Conservation (phyloP, 2,888 invertebrate genomes). For the Noctua comes region DNA sequence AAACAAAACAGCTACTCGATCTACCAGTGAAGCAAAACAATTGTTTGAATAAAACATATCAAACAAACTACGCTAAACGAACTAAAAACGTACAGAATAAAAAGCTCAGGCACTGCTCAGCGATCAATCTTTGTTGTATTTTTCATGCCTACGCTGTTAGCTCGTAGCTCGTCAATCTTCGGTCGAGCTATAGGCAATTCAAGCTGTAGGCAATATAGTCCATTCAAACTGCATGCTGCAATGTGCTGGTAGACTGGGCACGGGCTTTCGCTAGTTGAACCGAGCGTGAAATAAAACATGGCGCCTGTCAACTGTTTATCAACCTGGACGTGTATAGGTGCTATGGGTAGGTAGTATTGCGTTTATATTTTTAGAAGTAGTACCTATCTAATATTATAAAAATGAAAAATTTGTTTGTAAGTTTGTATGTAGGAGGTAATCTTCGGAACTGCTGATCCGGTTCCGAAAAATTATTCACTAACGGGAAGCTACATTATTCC, state of each 20-base stretch:
- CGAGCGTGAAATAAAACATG: constrained; percentile 43
- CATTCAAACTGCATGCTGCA: constrained; percentile 11
- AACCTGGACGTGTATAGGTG: background rate
- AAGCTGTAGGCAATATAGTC: constrained; percentile 21
- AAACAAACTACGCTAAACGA: background rate
- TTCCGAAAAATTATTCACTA: too few relatives aligned
- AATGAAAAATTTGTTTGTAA: too few relatives aligned
- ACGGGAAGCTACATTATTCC: too few relatives aligned
- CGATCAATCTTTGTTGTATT: constrained; percentile 24
- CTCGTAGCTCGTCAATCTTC: constrained; percentile 43
- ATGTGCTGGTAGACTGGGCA: constrained; percentile 35
- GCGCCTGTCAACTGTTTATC: background rate
- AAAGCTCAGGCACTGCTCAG: constrained; percentile 13
- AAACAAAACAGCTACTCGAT: background rate
- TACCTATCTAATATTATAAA: background rate
- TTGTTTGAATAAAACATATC: background rate
- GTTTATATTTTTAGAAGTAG: background rate
- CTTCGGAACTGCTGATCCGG: too few relatives aligned
- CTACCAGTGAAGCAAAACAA: background rate
- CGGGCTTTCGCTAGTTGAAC: background rate
- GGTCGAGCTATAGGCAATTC: constrained; percentile 20
- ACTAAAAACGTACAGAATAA: background rate
- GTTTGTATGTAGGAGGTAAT: too few relatives aligned
- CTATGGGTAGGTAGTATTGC: background rate
- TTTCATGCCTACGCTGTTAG: constrained; percentile 30